Evolutionary conservation across 2,113 vertebrate species (phyloP).

Genomic region (Axis porcinus): DNA sequence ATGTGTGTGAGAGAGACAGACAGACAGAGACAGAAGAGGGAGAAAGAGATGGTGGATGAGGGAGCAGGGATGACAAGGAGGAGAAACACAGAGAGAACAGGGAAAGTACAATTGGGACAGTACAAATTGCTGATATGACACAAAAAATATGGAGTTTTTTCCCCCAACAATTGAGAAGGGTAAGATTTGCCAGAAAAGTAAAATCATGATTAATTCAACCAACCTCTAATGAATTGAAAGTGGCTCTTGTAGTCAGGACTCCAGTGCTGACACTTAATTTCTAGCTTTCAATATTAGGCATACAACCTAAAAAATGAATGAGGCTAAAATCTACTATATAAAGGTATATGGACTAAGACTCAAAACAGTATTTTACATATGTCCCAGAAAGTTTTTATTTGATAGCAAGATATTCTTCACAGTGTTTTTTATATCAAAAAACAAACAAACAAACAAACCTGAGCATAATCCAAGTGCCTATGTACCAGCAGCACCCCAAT

Average conservation of each 20-base stretch:
- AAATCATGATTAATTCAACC: background rate
- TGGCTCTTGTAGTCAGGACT: background rate
- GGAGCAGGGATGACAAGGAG: fast-evolving
- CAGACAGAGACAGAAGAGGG: background rate
- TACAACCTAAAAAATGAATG: background rate
- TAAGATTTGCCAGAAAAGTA: background rate
- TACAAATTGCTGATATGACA: background rate
- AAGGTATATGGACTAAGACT: background rate
- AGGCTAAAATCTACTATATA: background rate
- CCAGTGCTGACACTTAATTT: background rate
- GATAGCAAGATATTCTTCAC: background rate
- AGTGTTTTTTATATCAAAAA: background rate
- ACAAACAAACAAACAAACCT: background rate
- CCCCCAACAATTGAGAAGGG: background rate
- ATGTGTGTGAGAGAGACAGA: background rate
- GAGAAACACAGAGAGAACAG: background rate
- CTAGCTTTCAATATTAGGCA: background rate
- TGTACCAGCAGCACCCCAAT: background rate
- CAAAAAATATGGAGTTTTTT: background rate
- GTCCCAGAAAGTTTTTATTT: background rate
- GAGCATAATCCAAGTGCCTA: background rate
- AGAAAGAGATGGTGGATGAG: background rate
- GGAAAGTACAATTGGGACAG: background rate
- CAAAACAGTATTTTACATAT: background rate
- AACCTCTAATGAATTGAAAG: background rate